phyloP scores from a whole-genome alignment of 2,797 vertebrate species.

The Oceanodroma leucorhoa region DNA sequence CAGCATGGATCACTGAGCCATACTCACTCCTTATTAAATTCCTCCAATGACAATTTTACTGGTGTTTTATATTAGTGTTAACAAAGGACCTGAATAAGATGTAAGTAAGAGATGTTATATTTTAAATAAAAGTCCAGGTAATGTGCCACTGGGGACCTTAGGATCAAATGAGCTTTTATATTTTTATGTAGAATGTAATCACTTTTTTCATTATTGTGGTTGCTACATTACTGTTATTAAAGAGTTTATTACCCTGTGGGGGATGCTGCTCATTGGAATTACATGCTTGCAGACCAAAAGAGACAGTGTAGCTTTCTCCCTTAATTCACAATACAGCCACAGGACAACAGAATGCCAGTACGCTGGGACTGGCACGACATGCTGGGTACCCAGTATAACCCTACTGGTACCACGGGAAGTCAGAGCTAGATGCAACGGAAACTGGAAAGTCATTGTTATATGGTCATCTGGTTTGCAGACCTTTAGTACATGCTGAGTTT shows the following conservation, averaged over 20 bases:
- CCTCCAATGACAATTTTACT: conserved; percentile 63
- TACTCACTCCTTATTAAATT: conserved; percentile 53
- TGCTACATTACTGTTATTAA: conserved; percentile 76
- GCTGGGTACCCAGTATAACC: not conserved
- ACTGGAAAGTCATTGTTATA: not conserved
- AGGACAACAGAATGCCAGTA: not conserved
- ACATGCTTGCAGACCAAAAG: conserved; percentile 54
- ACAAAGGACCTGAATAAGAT: conserved; percentile 59
- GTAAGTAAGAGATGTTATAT: conserved; percentile 67
- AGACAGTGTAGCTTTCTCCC: conserved; percentile 26
- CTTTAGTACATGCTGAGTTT: not conserved
- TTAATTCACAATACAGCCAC: not conserved
- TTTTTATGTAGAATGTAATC: conserved; percentile 82
- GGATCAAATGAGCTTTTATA: conserved; percentile 83
- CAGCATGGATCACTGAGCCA: not conserved
- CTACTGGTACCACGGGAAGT: not conserved
- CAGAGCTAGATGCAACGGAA: not conserved
- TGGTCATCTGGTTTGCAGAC: not conserved
- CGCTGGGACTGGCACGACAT: not conserved
- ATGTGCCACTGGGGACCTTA: conserved; percentile 71
- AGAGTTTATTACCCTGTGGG: conserved; percentile 75
- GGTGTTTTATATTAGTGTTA: conserved; percentile 68
- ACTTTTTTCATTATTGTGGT: conserved; percentile 78
- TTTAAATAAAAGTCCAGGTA: conserved; percentile 78
- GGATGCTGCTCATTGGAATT: conserved; percentile 63